Percentiles rank a stretch among this genome's conserved stretches.
phyloP scores from a whole-genome alignment of 1,140 invertebrate species.

The Pseudomyrmex sp. region DNA sequence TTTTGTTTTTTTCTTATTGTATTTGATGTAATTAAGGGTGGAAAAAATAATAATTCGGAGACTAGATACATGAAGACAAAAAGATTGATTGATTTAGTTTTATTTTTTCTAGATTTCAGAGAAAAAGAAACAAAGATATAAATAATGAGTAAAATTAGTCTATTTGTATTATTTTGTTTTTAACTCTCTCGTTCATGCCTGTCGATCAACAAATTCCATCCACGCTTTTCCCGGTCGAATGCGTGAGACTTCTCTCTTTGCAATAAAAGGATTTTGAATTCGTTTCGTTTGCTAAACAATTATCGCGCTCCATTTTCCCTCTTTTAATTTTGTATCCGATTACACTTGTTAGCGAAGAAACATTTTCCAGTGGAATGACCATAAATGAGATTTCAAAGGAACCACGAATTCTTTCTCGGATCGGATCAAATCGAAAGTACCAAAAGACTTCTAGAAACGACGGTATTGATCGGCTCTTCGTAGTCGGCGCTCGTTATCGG shows the following conservation, averaged over 20 bases:
- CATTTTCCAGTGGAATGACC: not conserved
- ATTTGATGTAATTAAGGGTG: not conserved
- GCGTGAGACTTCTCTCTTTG: not conserved
- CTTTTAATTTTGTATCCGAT: not conserved
- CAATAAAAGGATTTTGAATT: not conserved
- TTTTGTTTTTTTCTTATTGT: no score
- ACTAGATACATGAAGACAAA: not conserved
- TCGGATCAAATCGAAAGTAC: not conserved
- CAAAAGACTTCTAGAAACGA: slow-evolving; percentile 53
- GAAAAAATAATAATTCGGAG: not conserved
- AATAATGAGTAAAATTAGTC: not conserved
- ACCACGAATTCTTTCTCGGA: not conserved
- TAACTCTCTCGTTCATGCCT: not conserved
- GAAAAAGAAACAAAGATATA: no score
- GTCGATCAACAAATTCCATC: not conserved
- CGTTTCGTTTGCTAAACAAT: slow-evolving; percentile 10
- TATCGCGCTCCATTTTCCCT: not conserved
- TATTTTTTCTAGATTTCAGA: no score
- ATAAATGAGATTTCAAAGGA: not conserved
- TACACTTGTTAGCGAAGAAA: slow-evolving; percentile 5
- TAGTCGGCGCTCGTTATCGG: slow-evolving; percentile 68
- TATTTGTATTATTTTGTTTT: not conserved
- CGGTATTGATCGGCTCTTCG: slow-evolving; percentile 69
- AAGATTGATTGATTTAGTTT: not conserved
- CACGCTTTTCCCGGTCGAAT: not conserved